Base-by-base conservation (phyloP, 2,888 invertebrate species). In the Ophioninae sp. region DNA sequence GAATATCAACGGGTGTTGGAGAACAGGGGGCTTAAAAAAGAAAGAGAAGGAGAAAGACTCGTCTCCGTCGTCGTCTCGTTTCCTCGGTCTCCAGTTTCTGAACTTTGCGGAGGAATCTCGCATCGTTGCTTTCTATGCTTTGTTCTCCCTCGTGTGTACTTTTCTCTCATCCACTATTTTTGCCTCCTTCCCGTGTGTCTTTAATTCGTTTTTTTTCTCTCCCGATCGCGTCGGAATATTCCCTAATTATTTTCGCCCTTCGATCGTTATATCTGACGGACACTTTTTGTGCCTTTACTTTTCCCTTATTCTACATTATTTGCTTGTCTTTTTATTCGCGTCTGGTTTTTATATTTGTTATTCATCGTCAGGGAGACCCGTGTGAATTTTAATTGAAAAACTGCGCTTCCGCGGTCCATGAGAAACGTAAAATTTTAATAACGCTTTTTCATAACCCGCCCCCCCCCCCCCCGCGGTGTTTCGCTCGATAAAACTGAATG, bases 31-130 rank as follows among this genome's bases (percentile, higher is more conserved):
- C 17, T 23, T 23, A 44, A 71, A 71, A 56, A 20, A 37, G 17
- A 71, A 30, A 56, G 44, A 56, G 67, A 58, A 56, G 44, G 69
- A 78, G 59, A 77, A 63, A 79, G 77, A 85, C 71, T 82, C 79
- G 68, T 67, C 63, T 68, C 73, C 68, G 71, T 63, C 68, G 71
- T 63, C 61, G 67, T 41, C 73, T 67, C 51, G 67, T 63, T 64
- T 63, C 63, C 67, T 72, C 69, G 61, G 39, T 82, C 69, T 74
- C 74, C 51, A 23, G 71, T 68, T 83, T 79, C 82, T 73, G 58
- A 44, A 71, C 79, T 58, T 59, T 20, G 56, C 39, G 37, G 56
- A 64, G 39, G 61, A 78, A 72, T 81, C 77, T 78, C 68, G 73
- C 67, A 51, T 82, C 77, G 77, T 63, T 82, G 77, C 73, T 41